Percentiles rank a stretch among this genome's conserved stretches.
phyloP scores from a whole-genome alignment of 37 sponge, comb jelly and placozoan species.

The Haliclona indistincta region DNA sequence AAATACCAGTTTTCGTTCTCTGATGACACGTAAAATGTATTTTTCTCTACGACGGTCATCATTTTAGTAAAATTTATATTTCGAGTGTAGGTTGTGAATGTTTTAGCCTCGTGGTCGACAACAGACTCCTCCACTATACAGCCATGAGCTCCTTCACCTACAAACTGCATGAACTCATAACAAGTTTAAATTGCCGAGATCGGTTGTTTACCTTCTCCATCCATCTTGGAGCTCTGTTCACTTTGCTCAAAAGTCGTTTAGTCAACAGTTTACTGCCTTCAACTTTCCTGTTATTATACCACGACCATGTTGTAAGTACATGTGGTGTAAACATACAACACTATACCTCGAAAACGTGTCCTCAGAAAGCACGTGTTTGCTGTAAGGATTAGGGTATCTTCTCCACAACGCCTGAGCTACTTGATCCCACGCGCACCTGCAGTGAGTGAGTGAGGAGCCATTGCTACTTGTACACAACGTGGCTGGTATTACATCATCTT shows the following conservation, averaged over 20 bases:
- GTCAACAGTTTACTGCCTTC: conserved; percentile 35
- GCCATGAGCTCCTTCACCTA: conserved; percentile 1
- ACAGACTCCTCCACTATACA: conserved; percentile 77
- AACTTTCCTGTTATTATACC: not conserved
- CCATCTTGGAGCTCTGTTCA: conserved; percentile 71
- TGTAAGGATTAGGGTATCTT: conserved; percentile 88
- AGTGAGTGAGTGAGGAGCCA: not conserved
- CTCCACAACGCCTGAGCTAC: conserved; percentile 72
- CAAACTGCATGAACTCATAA: not conserved
- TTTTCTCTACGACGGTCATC: conserved; percentile 79
- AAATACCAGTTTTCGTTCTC: conserved; percentile 65
- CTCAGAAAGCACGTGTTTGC: conserved; percentile 86
- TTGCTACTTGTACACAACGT: not conserved
- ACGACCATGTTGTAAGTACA: not conserved
- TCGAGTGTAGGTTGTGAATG: conserved; percentile 75
- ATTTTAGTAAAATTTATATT: conserved; percentile 69
- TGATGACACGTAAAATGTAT: conserved; percentile 52
- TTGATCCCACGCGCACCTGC: conserved; percentile 66
- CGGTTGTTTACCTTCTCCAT: conserved; percentile 30
- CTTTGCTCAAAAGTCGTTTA: conserved; percentile 66
- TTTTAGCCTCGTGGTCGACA: conserved; percentile 61
- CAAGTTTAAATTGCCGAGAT: not conserved
- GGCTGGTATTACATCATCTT: too few relatives aligned
- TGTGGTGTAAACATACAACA: not conserved
- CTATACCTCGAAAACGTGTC: conserved; percentile 71